Percentiles rank a stretch among this genome's conserved stretches.
Conservation (phyloP, 2,888 invertebrate species). For the Sicus ferrugineus region DNA sequence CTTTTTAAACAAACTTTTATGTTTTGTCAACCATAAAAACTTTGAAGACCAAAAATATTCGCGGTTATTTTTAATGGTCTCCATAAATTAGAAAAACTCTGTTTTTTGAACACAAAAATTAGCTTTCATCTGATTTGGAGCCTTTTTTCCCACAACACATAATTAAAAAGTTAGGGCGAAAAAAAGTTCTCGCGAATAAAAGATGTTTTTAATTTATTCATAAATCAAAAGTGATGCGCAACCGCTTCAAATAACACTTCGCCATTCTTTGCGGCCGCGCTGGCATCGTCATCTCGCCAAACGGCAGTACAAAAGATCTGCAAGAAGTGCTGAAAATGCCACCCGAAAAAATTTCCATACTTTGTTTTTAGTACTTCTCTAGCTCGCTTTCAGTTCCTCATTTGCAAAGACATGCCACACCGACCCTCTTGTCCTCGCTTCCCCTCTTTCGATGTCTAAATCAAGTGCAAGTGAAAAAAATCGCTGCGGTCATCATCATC, state of each 20-base stretch:
- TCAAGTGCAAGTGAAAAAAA: not conserved
- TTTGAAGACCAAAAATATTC: no score
- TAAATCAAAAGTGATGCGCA: not conserved
- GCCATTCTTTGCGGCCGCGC: not conserved
- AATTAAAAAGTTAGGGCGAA: not conserved
- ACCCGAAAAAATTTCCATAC: not conserved
- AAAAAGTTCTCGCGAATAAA: not conserved
- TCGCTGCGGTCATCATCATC: slow-evolving; percentile 28
- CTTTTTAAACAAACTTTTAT: no score
- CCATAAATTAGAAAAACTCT: no score
- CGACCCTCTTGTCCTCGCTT: not conserved
- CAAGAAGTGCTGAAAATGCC: not conserved
- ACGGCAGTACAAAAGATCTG: not conserved
- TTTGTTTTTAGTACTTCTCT: not conserved
- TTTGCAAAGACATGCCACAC: not conserved
- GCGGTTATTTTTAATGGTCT: no score
- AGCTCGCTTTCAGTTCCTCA: slow-evolving; percentile 7
- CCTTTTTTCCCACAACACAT: not conserved
- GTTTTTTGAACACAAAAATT: no score
- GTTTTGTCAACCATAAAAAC: no score
- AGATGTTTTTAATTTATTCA: not conserved
- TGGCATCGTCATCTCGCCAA: slow-evolving; percentile 1
- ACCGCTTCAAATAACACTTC: not conserved
- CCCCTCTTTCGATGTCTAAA: not conserved
- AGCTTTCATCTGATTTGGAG: no score